Evolutionary conservation across 2,113 vertebrate genomes (phyloP), one percentile per base, ranked within the genome.

Genomic region (Mesocricetus auratus): DNA sequence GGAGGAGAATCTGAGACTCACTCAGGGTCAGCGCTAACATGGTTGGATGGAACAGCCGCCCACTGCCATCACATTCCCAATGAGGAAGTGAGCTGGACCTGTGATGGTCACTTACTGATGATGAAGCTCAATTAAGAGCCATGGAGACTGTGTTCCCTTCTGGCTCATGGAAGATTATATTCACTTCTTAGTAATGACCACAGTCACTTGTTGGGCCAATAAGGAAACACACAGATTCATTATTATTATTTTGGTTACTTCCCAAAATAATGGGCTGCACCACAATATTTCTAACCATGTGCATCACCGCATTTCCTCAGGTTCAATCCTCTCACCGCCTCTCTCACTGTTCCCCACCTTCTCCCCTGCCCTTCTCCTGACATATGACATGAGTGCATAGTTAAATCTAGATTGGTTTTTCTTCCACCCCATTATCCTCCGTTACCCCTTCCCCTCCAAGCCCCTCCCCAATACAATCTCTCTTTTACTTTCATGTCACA

Each of bases 161-260:
- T 82, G 75, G 29, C 64, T 86, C 19, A 11, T 29, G 62, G 81
- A 89, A 77, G 33, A 33, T 81, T 86, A 11, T 91, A 82, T 78
- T 93, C 94, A 79, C 31, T 68, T 96, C 12, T 24, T 86, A 73
- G 11, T 93, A 88, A 42, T 39, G 66, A 92, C 17, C 50, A 71
- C 60, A 50, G 82, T 91, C 39, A 91, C 15, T 89, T 91, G 24
- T n/a, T 12, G 39, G 16, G 45, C 42, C 16, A 90, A 71, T 77
- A 82, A 82, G 15, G 16, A 86, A 66, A 45, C 9, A 77, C 11
- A 45, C 21, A 88, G 29, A 33, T 42, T 69, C 53, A 22, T 60
- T 82, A 26, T 58, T 58, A 26, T 82, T 58, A 53, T 60, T 82
- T 29, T 77, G 19, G 4, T 17, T 85, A 66, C 24, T 45, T 21